phyloP scores from a whole-genome alignment of 2,888 invertebrate genomes.

The Acanthosepion esculentum region DNA sequence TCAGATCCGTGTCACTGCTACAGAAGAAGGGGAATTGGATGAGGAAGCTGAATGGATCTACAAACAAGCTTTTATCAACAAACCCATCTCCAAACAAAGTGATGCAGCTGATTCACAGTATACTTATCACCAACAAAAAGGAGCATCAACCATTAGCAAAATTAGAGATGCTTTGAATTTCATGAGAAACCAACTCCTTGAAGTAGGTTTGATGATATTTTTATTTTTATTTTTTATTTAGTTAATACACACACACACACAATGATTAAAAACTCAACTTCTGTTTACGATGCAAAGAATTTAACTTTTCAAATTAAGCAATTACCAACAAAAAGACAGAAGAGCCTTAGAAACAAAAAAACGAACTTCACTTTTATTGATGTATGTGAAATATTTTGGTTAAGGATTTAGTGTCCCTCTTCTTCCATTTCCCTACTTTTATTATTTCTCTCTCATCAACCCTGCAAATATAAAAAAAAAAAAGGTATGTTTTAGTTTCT shows the following conservation, averaged over 20 bases:
- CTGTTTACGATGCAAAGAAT: too few relatives aligned
- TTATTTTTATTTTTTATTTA: background rate
- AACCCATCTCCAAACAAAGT: conserved; percentile 86
- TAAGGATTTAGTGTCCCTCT: too few relatives aligned
- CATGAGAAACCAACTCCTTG: conserved; percentile 94
- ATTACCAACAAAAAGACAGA: too few relatives aligned
- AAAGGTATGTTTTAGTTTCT: too few relatives aligned
- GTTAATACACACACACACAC: too few relatives aligned
- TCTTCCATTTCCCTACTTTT: too few relatives aligned
- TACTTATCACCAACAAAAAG: conserved; percentile 51
- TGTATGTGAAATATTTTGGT: too few relatives aligned
- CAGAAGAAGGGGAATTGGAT: conserved; percentile 83
- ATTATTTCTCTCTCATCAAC: too few relatives aligned
- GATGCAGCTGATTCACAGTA: conserved; percentile 48
- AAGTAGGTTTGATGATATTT: conserved; percentile 76
- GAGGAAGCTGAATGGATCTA: conserved; percentile 99
- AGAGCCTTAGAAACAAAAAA: too few relatives aligned
- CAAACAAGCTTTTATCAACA: conserved; percentile 90
- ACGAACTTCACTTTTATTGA: too few relatives aligned
- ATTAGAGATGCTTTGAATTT: conserved; percentile 95
- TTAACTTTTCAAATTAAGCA: too few relatives aligned
- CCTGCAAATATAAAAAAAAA: too few relatives aligned
- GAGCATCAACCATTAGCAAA: conserved; percentile 78
- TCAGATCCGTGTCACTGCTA: conserved; percentile 86
- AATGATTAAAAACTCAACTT: background rate